Evolutionary conservation across 2,888 invertebrate genomes (phyloP).

Genomic region (Habroteleia sp.): DNA sequence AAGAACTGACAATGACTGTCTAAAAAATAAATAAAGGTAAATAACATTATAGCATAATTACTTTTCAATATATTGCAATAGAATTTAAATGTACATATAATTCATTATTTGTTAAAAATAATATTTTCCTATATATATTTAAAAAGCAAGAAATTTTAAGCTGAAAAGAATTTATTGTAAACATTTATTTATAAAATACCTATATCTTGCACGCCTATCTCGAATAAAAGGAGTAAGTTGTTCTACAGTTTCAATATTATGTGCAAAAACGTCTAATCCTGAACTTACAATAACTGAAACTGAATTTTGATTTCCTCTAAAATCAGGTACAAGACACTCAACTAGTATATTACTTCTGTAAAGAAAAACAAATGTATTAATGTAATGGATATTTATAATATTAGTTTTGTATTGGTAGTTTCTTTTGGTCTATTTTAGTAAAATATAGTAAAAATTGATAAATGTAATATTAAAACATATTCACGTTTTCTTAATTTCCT

Average conservation of each 20-base stretch:
- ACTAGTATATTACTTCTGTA: conserved; percentile 91
- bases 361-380: conserved; percentile 5
- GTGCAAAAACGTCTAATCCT: conserved; percentile 98
- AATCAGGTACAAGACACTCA: conserved; percentile 98
- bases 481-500: conserved; percentile 76
- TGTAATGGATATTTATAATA: neutral
- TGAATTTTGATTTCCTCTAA: conserved; percentile 89
- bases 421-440: too few species aligned
- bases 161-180: too few species aligned
- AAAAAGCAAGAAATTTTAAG: too few species aligned
- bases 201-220: conserved; percentile 95
- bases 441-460: neutral
- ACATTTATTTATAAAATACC: conserved; percentile 74
- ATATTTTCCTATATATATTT: too few species aligned
- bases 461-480: neutral
- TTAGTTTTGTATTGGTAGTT: too few species aligned
- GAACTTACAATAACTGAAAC: conserved; percentile 89
- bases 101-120: too few species aligned
- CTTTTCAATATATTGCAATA: too few species aligned
- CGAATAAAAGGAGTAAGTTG: conserved; percentile 94
- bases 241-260: conserved; percentile 99
- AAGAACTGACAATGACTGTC: conserved; percentile 93
- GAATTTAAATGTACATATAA: too few species aligned
- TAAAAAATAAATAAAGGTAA: conserved; percentile 67
- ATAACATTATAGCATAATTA: neutral